These are phyloP conservation scores for Monoplex corrugatus DNA, from an alignment of 2,888 invertebrate genomes.

Conservation along the genomic window DNA sequence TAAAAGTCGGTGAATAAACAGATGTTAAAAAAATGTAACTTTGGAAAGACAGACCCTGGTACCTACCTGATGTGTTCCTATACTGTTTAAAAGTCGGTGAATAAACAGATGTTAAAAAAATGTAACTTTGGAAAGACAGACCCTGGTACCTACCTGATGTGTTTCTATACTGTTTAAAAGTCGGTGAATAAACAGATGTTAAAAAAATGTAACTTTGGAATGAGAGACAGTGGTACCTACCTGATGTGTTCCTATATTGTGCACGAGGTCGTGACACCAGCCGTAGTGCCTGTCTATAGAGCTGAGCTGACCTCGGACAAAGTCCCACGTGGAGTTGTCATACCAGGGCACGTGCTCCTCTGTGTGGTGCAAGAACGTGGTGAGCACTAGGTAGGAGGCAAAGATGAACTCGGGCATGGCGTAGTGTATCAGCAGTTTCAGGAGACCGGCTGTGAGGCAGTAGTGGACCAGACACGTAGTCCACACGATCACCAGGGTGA, in stretches of 20 bases:
- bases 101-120: too few relatives aligned
- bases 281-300: constrained; percentile 79
- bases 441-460: constrained; percentile 62
- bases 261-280: constrained; percentile 76
- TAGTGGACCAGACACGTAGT: constrained; percentile 61
- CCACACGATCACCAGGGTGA: constrained; percentile 65
- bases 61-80: too few relatives aligned
- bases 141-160: too few relatives aligned
- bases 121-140: too few relatives aligned
- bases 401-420: constrained; percentile 74
- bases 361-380: constrained; percentile 79
- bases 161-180: too few relatives aligned
- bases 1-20: too few relatives aligned
- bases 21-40: too few relatives aligned
- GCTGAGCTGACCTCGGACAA: constrained; percentile 79
- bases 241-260: constrained; percentile 77
- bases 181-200: too few relatives aligned
- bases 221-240: neutral
- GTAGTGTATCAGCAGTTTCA: constrained; percentile 69
- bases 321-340: constrained; percentile 74
- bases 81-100: too few relatives aligned
- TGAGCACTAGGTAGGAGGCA: constrained; percentile 74
- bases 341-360: constrained; percentile 79
- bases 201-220: too few relatives aligned
- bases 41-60: too few relatives aligned